Percentiles rank a stretch among this genome's conserved stretches.
Conservation (phyloP, 2,888 invertebrate genomes). For the Desoria tigrina region DNA sequence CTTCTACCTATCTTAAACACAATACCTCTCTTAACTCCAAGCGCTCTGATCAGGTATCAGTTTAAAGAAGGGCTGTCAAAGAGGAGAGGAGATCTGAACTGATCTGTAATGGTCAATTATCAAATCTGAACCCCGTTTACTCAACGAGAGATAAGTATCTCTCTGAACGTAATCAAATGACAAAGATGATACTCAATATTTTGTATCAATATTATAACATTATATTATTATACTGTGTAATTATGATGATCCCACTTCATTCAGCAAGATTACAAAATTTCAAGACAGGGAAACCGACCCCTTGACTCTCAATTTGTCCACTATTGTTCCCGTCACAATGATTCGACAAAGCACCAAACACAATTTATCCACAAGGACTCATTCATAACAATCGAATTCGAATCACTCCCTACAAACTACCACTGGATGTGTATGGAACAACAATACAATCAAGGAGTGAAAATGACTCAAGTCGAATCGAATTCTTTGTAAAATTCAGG, state of each 20-base stretch:
- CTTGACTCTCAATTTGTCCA: conserved; percentile 53
- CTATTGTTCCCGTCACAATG: conserved; percentile 47
- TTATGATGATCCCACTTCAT: neutral
- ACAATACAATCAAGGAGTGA: conserved; percentile 6
- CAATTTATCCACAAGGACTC: conserved; percentile 8
- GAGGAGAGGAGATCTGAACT: neutral
- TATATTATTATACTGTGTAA: conserved; percentile 2
- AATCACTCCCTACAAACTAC: conserved; percentile 5
- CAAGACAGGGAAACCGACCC: conserved; percentile 30
- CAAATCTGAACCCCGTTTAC: conserved; percentile 44
- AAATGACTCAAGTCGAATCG: neutral
- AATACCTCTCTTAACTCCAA: too few species aligned
- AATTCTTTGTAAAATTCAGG: neutral
- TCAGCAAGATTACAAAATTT: neutral
- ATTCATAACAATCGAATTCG: conserved; percentile 18
- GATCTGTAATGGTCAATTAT: conserved; percentile 20
- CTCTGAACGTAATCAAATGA: conserved; percentile 5
- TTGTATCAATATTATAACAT: neutral
- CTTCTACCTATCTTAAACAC: too few species aligned
- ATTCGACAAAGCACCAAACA: conserved; percentile 20
- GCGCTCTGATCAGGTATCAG: neutral
- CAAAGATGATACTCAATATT: conserved; percentile 2
- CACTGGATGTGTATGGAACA: neutral
- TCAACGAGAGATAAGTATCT: conserved; percentile 11
- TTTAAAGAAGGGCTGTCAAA: conserved; percentile 2